Base-by-base conservation (phyloP, 2,113 vertebrate species). In the Gallinago jamesoni region DNA sequence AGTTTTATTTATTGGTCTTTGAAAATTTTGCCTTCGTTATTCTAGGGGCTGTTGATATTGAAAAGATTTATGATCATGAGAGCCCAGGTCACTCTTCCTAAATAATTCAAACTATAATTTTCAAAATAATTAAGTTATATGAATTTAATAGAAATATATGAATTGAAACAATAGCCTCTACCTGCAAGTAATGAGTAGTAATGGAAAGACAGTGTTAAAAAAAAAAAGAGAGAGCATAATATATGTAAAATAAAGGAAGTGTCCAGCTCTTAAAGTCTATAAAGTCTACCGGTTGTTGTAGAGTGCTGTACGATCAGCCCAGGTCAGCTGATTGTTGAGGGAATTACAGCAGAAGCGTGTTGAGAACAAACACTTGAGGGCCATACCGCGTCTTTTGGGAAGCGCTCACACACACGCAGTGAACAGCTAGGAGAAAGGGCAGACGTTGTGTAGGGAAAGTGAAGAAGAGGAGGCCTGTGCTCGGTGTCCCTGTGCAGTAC, bases 401-500 rank as follows among this genome's bases (percentile, higher is more conserved):
- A 59, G 11, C 11, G 16, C 28, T 59, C 39, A 27, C 3, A 4
- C 3, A 4, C 52, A 28, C 17, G 70, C 55, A 47, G 17, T 45
- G 37, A 77, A 37, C 7, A 67, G 24, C 14, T 43, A 27, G 24
- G 50, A 77, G 18, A 45, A 75, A 28, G 0, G 0, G 9, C 57
- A 62, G 73, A 28, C 23, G 2, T 2, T 20, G 68, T 39, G 80
- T 48, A 19, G 27, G 41, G 43, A 43, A 66, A 62, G 56, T 15
- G 0, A 52, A 39, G 27, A 68, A 2, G 15, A 30, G 37, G 9
- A 68, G 27, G 0, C 2, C n/a, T 1, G 4, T n/a, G 17, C 5
- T 79, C 28, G 6, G 2, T 43, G 89, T 94, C 52, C 21, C 53
- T 27, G 21, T 10, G 16, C 18, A 80, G 24, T 27, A 69, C 27